Evolutionary conservation across 2,888 invertebrate species (phyloP).

Genomic region (Sinodicranocentrus sp.): DNA sequence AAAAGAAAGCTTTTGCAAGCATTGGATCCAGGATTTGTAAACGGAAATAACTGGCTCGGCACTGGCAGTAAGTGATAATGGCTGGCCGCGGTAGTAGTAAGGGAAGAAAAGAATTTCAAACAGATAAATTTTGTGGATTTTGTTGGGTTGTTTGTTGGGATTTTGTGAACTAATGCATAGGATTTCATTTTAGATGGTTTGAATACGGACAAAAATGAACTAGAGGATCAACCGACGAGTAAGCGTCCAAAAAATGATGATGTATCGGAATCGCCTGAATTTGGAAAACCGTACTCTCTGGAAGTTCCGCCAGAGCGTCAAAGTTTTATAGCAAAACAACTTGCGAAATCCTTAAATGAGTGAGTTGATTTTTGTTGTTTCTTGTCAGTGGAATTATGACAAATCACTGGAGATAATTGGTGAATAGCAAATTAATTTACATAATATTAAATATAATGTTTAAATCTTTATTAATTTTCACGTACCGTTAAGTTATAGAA

Average conservation of each 20-base stretch:
- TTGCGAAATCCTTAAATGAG: constrained; percentile 67
- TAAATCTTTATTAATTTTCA: too few species aligned
- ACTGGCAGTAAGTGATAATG: not conserved
- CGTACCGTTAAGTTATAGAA: too few species aligned
- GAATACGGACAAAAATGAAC: not conserved
- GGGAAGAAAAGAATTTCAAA: not conserved
- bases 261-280: not conserved
- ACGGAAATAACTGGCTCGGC: not conserved
- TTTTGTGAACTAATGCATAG: too few species aligned
- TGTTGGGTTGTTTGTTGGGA: not conserved
- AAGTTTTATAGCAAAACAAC: constrained; percentile 71
- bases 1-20: constrained; percentile 51
- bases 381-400: too few species aligned
- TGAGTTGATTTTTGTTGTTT: too few species aligned
- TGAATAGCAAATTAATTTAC: too few species aligned
- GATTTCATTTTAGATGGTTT: too few species aligned
- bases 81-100: not conserved
- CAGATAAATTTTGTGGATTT: not conserved
- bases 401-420: too few species aligned
- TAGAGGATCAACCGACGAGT: not conserved
- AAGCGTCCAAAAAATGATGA: constrained; percentile 18
- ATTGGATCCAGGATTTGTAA: constrained; percentile 63
- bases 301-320: constrained; percentile 63
- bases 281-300: constrained; percentile 34
- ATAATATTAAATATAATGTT: too few species aligned